Evolutionary conservation across 2,888 invertebrate species (phyloP).

Genomic region (Drosophila rubida): DNA sequence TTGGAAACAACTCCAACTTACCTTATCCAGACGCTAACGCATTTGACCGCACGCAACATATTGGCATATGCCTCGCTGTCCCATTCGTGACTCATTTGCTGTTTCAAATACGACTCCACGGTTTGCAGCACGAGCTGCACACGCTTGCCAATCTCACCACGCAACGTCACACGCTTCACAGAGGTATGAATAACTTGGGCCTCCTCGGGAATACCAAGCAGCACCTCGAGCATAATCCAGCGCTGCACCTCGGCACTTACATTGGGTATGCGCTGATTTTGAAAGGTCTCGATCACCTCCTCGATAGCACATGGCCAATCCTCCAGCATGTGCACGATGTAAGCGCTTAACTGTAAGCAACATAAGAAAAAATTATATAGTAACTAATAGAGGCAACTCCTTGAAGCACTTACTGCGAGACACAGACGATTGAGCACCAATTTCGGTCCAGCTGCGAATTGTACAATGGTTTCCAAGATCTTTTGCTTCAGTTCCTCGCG

Average conservation of each 20-base stretch:
- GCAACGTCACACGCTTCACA: slow-evolving; percentile 81
- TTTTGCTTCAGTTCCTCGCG: slow-evolving; percentile 91
- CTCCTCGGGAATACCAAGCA: slow-evolving; percentile 95
- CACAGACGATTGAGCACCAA: slow-evolving; percentile 94
- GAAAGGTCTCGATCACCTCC: slow-evolving; percentile 89
- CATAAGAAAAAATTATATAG: neutral
- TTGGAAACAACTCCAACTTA: slow-evolving; percentile 45
- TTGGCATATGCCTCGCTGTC: slow-evolving; percentile 85
- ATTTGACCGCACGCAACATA: slow-evolving; percentile 86
- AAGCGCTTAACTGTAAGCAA: slow-evolving; percentile 92
- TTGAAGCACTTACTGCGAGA: slow-evolving; percentile 88
- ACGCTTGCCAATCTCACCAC: slow-evolving; percentile 82
- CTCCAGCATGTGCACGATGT: slow-evolving; percentile 89
- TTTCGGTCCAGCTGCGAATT: slow-evolving; percentile 92
- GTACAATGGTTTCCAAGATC: slow-evolving; percentile 91
- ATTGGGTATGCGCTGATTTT: slow-evolving; percentile 86
- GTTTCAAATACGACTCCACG: slow-evolving; percentile 80
- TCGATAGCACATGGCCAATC: slow-evolving; percentile 89
- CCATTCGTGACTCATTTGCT: slow-evolving; percentile 81
- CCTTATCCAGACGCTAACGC: slow-evolving; percentile 88
- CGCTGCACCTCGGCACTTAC: slow-evolving; percentile 87
- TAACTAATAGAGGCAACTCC: neutral
- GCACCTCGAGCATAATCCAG: slow-evolving; percentile 91
- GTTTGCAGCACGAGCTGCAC: slow-evolving; percentile 82
- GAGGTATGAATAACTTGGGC: slow-evolving; percentile 84